These are phyloP conservation scores for Corythornis cristatus DNA, from an alignment of 2,113 vertebrate genomes.

Conservation along the genomic window DNA sequence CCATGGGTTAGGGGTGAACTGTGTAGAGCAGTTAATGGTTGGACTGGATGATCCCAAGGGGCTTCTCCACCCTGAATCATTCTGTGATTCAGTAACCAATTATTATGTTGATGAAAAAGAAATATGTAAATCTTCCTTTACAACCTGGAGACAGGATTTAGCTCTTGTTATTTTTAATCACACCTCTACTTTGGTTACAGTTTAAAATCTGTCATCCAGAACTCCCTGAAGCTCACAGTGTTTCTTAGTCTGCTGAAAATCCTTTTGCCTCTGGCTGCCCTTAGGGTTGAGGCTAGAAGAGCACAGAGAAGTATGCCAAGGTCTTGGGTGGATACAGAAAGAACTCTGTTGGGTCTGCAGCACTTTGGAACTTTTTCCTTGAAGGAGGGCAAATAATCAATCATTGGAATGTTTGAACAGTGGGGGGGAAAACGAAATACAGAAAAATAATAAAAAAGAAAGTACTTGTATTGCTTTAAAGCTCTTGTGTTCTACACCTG, in stretches of 20 bases:
- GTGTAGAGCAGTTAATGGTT: no score
- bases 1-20: no score
- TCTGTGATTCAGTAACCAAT: background rate
- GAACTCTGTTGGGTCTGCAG: background rate
- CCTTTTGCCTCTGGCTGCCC: conserved; percentile 48
- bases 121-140: background rate
- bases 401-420: background rate
- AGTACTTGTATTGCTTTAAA: background rate
- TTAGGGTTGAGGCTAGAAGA: conserved; percentile 32
- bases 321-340: background rate
- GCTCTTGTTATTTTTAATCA: conserved; percentile 38
- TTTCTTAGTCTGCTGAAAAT: conserved; percentile 45
- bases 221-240: conserved; percentile 38
- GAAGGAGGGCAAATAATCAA: background rate
- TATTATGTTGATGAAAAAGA: background rate
- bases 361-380: background rate
- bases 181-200: conserved; percentile 4
- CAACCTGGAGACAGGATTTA: background rate
- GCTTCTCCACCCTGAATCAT: no score
- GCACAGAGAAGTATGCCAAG: background rate
- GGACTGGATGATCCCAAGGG: no score
- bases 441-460: background rate
- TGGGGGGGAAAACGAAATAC: no score
- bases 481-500: background rate
- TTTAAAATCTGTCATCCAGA: conserved; percentile 43